Percentiles rank a stretch among this genome's conserved stretches.
phyloP scores from a whole-genome alignment of 37 sponge, comb jelly and placozoan genomes.

The Amphimedon queenslandica region DNA sequence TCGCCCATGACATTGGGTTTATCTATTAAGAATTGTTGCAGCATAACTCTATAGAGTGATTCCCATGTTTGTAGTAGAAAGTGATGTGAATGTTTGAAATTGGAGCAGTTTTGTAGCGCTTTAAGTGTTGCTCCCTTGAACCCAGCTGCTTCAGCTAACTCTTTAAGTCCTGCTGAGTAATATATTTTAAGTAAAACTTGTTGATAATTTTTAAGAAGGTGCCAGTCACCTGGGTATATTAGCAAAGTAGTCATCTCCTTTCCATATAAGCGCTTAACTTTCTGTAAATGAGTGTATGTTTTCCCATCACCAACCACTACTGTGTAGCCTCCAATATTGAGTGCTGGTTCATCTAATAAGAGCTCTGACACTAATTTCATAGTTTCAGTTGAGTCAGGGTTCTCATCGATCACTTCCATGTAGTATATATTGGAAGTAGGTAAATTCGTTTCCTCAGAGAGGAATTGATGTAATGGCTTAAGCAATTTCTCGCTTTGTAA shows the following conservation, averaged over 20 bases:
- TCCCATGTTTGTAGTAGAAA: slow-evolving; percentile 28
- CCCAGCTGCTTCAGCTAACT: slow-evolving; percentile 3
- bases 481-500: no score
- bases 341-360: background rate
- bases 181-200: slow-evolving; percentile 20
- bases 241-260: slow-evolving; percentile 21
- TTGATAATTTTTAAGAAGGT: slow-evolving; percentile 33
- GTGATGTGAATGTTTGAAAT: slow-evolving; percentile 1
- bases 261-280: slow-evolving; percentile 24
- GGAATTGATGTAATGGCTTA: no score
- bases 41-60: slow-evolving; percentile 15
- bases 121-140: background rate
- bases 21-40: background rate
- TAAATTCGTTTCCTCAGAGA: no score
- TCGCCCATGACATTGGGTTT: background rate
- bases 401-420: slow-evolving; percentile 23
- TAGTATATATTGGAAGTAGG: no score
- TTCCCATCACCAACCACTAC: slow-evolving; percentile 36
- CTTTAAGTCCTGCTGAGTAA: slow-evolving; percentile 28
- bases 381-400: slow-evolving; percentile 29
- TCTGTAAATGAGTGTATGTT: slow-evolving; percentile 10
- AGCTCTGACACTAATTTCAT: slow-evolving; percentile 4
- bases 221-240: slow-evolving; percentile 37
- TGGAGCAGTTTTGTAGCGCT: background rate
- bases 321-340: background rate